phyloP scores from a whole-genome alignment of 2,113 vertebrate species.

The Cephalopholis sonnerati region DNA sequence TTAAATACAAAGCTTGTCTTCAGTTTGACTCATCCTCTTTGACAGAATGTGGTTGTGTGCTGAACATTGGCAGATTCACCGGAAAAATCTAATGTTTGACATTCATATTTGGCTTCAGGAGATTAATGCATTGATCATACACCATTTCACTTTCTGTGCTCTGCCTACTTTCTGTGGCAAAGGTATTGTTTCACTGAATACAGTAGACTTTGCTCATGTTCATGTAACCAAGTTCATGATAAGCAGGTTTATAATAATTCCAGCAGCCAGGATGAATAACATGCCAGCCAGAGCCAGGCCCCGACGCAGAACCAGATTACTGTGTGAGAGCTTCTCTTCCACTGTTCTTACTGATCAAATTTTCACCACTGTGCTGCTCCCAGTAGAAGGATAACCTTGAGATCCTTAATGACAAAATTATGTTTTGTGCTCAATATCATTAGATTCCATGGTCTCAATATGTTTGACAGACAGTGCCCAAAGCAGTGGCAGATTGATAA shows the following conservation, averaged over 20 bases:
- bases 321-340: constrained; percentile 14
- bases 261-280: constrained; percentile 74
- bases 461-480: neutral
- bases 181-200: neutral
- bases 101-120: neutral
- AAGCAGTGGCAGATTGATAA: neutral
- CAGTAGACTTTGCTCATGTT: constrained; percentile 3
- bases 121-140: neutral
- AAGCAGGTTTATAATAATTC: constrained; percentile 68
- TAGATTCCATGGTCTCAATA: neutral
- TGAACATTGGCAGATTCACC: neutral
- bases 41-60: neutral
- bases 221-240: constrained; percentile 59
- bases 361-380: constrained; percentile 26
- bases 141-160: neutral
- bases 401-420: neutral
- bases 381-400: neutral
- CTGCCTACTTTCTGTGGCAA: neutral
- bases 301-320: constrained; percentile 66
- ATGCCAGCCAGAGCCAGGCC: constrained; percentile 72
- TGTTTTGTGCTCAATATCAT: neutral
- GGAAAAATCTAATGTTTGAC: neutral
- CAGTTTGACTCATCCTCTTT: constrained; percentile 11
- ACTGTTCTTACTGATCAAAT: constrained; percentile 5
- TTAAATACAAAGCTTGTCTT: constrained; percentile 3